phyloP scores from a whole-genome alignment of 2,797 vertebrate genomes.

The Neoniphon sammara region DNA sequence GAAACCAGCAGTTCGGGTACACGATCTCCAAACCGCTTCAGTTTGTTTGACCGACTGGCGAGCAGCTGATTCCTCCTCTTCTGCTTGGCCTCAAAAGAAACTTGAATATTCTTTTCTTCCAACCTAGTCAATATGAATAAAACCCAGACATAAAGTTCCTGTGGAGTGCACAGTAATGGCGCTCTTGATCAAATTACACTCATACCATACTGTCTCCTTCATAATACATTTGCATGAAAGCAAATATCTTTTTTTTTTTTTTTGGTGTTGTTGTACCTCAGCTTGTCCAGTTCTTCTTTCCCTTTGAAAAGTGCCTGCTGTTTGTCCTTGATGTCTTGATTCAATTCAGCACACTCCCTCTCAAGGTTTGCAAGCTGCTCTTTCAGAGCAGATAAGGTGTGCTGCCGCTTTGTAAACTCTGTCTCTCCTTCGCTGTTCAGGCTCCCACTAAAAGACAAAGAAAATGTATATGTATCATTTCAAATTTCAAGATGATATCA shows the following conservation, averaged over 20 bases:
- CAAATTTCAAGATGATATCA: not conserved
- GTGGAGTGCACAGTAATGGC: not conserved
- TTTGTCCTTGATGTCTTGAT: constrained; percentile 64
- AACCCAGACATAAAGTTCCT: not conserved
- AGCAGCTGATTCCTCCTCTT: constrained; percentile 77
- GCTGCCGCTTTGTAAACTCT: constrained; percentile 11
- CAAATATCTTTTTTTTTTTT: not conserved
- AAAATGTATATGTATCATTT: not conserved
- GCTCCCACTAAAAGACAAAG: constrained; percentile 31
- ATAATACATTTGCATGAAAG: not conserved
- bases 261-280: constrained; percentile 58
- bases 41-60: constrained; percentile 76
- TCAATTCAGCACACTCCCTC: constrained; percentile 39
- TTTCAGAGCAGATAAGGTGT: constrained; percentile 37
- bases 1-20: constrained; percentile 54
- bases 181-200: not conserved
- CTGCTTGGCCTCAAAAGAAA: constrained; percentile 62
- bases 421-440: constrained; percentile 30
- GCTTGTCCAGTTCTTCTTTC: constrained; percentile 59
- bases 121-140: constrained; percentile 17
- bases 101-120: constrained; percentile 59
- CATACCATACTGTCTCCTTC: not conserved
- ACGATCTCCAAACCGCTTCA: constrained; percentile 74
- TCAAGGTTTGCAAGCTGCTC: constrained; percentile 49
- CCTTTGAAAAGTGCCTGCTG: constrained; percentile 72